A percentile compares a stretch with the other conserved stretches of the same genome.
Conservation (phyloP, 2,797 vertebrate genomes). For the Tenualosa thibaudeaui region DNA sequence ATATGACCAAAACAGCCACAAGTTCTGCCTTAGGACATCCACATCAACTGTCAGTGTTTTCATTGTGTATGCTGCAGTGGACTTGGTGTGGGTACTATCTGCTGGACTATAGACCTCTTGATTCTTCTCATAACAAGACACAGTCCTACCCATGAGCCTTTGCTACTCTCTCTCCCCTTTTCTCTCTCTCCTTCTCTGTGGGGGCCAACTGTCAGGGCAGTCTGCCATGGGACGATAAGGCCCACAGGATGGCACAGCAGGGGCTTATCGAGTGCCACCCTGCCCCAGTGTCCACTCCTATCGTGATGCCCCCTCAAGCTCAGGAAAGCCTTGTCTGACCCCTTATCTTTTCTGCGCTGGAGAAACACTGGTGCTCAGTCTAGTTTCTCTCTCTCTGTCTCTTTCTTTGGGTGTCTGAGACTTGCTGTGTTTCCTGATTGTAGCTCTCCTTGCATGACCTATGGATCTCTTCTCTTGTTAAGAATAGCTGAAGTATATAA, state of each 20-base stretch:
- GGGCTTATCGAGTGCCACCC: slow-evolving; percentile 61
- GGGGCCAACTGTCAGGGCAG: slow-evolving; percentile 57
- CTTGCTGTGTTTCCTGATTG: background rate
- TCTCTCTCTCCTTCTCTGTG: background rate
- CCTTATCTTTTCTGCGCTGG: slow-evolving; percentile 54
- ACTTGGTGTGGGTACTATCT: too few relatives aligned
- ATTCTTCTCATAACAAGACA: background rate
- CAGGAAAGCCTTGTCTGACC: slow-evolving; percentile 43
- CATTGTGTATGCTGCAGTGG: background rate
- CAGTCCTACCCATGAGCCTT: background rate
- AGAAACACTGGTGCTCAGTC: slow-evolving; percentile 30
- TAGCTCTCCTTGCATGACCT: background rate
- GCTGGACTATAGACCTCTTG: background rate
- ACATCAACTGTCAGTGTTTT: background rate
- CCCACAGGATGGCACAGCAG: slow-evolving; percentile 57
- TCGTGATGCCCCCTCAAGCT: slow-evolving; percentile 43
- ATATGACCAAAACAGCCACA: background rate
- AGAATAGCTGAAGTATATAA: too few relatives aligned
- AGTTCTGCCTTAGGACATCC: background rate
- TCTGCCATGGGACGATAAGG: slow-evolving; percentile 65
- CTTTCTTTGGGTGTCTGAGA: background rate
- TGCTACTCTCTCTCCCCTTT: background rate
- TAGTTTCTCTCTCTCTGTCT: background rate
- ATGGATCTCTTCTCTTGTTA: too few relatives aligned
- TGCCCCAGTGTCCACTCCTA: slow-evolving; percentile 56